A percentile compares a stretch with the other conserved stretches of the same genome.
Conservation (phyloP, 2,888 invertebrate genomes). For the Drosophila kanekoi region DNA sequence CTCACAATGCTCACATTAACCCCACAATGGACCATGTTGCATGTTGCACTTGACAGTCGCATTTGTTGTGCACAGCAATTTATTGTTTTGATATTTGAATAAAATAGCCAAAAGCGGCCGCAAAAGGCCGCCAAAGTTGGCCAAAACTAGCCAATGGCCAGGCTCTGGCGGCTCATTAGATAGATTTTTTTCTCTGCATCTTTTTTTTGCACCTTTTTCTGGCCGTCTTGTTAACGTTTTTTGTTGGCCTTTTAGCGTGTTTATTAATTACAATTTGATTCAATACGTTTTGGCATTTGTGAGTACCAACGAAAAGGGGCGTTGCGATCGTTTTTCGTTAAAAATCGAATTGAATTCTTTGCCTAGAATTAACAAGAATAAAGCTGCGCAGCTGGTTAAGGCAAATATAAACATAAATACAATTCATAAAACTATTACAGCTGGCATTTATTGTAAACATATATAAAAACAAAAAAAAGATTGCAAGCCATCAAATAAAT, state of each 20-base stretch:
- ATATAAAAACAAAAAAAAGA: constrained; percentile 5
- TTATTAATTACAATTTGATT: constrained; percentile 52
- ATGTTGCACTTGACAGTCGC: constrained; percentile 71
- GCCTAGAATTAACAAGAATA: constrained; percentile 1
- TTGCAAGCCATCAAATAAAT: constrained; percentile 2
- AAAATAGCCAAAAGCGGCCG: constrained; percentile 55
- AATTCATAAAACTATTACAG: constrained; percentile 19
- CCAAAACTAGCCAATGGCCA: constrained; percentile 46
- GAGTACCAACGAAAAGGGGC: constrained; percentile 25
- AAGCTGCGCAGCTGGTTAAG: not conserved
- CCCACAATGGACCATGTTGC: constrained; percentile 61
- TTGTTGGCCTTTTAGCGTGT: constrained; percentile 25
- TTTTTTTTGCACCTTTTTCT: constrained; percentile 16
- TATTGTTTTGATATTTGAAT: constrained; percentile 67
- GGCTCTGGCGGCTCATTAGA: constrained; percentile 62
- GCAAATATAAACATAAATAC: constrained; percentile 20
- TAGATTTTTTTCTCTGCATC: constrained; percentile 13
- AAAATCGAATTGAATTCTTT: constrained; percentile 4
- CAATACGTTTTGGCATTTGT: constrained; percentile 32
- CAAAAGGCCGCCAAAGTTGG: constrained; percentile 47
- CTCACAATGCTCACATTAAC: constrained; percentile 73
- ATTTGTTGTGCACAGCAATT: constrained; percentile 56
- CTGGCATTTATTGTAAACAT: constrained; percentile 17
- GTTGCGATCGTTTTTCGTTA: constrained; percentile 17
- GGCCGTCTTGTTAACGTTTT: constrained; percentile 36